Evolutionary conservation across 2,797 vertebrate genomes (phyloP).

Genomic region (Melopsittacus undulatus): DNA sequence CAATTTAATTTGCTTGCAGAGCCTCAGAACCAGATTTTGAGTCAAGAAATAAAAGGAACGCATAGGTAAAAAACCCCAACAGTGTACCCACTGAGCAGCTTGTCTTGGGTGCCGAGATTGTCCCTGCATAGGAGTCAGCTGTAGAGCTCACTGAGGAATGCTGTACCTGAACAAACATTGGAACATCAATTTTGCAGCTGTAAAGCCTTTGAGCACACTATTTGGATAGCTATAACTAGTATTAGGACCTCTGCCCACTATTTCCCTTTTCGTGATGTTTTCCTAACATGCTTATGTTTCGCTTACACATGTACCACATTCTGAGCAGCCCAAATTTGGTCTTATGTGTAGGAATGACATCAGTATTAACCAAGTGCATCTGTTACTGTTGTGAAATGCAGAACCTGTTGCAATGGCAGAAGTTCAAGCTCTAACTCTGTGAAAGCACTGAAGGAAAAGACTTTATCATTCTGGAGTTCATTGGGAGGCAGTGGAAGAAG

Average conservation of each 20-base stretch:
- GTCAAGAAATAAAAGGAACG: background rate
- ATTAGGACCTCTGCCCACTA: background rate
- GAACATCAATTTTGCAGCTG: background rate
- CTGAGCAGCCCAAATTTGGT: background rate
- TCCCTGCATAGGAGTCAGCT: background rate
- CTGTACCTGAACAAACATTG: background rate
- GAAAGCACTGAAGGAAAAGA: background rate
- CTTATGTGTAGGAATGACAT: background rate
- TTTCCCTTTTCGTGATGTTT: background rate
- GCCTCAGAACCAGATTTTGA: background rate
- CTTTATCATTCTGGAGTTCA: background rate
- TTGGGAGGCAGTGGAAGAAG: background rate
- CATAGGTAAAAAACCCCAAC: background rate
- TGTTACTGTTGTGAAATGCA: background rate
- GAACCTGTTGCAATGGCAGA: background rate
- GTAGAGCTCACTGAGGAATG: background rate
- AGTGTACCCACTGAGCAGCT: background rate
- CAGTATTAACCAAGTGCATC: background rate
- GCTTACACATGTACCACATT: background rate
- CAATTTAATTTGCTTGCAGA: background rate
- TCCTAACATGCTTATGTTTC: background rate
- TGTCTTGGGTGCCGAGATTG: background rate
- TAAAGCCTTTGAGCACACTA: background rate
- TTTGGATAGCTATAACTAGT: background rate
- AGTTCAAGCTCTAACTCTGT: background rate